Percentiles rank a stretch among this genome's conserved stretches.
These are phyloP conservation scores for Chelidonichthys spinosus DNA, from an alignment of 2,797 vertebrate genomes.

Conservation along the genomic window DNA sequence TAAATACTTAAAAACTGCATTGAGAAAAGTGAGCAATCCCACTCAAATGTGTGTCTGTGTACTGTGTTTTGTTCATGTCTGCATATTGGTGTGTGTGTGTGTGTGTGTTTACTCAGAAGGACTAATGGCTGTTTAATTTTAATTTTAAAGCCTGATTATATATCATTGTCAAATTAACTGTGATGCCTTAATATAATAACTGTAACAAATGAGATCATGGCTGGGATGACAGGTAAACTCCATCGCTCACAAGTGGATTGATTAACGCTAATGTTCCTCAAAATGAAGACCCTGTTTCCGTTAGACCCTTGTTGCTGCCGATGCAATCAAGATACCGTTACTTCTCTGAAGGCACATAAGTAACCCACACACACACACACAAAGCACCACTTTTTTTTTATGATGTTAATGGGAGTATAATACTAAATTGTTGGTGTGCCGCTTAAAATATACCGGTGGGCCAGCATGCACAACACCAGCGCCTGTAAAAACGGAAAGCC, in stretches of 20 bases:
- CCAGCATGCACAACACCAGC: too few species aligned
- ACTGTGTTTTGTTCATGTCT: not conserved
- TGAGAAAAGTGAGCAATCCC: constrained; percentile 13
- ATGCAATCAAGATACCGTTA: not conserved
- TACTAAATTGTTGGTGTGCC: too few species aligned
- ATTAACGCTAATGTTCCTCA: constrained; percentile 57
- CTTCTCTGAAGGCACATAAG: not conserved
- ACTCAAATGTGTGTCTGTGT: constrained; percentile 1
- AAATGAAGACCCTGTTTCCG: constrained; percentile 48
- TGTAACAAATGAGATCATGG: constrained; percentile 60
- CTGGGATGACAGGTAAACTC: constrained; percentile 45
- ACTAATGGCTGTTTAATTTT: constrained; percentile 53
- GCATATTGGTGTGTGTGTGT: not conserved
- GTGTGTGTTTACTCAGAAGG: constrained; percentile 29
- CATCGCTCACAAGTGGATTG: constrained; percentile 38
- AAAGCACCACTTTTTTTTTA: too few species aligned
- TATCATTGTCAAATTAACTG: constrained; percentile 64
- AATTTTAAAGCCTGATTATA: constrained; percentile 46
- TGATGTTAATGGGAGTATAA: too few species aligned
- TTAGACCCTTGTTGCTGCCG: constrained; percentile 35
- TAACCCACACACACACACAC: too few species aligned
- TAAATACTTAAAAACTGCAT: not conserved
- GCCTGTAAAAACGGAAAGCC: too few species aligned
- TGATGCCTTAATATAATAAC: constrained; percentile 62
- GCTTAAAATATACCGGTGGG: too few species aligned